These are phyloP conservation scores for Chloropsis cyanopogon DNA, from an alignment of 2,113 vertebrate genomes.

Conservation along the genomic window DNA sequence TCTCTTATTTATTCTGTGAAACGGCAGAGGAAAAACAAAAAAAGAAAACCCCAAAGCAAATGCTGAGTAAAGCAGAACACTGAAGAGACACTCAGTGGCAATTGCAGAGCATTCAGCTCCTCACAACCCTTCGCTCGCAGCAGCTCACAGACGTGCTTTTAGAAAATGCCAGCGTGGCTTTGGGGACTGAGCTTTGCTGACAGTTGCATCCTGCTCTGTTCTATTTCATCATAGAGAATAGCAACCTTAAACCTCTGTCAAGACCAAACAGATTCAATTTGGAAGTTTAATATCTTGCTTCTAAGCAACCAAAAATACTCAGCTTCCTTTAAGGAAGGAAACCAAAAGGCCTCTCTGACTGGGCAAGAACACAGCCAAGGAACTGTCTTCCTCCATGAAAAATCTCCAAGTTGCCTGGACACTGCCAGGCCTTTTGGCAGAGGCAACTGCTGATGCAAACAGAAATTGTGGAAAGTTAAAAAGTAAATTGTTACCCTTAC, in stretches of 20 bases:
- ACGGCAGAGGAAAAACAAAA: not conserved
- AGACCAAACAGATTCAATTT: not conserved
- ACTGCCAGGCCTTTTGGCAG: not conserved
- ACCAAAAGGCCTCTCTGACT: not conserved
- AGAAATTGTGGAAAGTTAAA: not conserved
- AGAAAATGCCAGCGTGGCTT: not conserved
- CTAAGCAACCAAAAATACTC: not conserved
- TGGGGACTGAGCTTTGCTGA: not conserved
- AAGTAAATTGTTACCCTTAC: not conserved
- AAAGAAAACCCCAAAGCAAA: not conserved
- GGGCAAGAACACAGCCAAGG: not conserved
- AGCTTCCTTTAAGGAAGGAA: not conserved
- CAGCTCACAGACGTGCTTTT: not conserved
- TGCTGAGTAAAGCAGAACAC: not conserved
- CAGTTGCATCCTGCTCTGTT: not conserved
- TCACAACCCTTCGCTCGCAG: not conserved
- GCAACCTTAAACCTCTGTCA: not conserved
- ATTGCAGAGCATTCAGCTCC: not conserved
- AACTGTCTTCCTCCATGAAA: not conserved
- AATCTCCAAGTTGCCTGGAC: not conserved
- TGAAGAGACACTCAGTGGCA: not conserved
- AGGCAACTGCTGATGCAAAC: not conserved
- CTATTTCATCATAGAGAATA: not conserved
- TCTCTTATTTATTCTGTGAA: not conserved
- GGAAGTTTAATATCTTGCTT: not conserved